Evolutionary conservation across 2,113 vertebrate species (phyloP).

Genomic region (Saccopteryx leptura): DNA sequence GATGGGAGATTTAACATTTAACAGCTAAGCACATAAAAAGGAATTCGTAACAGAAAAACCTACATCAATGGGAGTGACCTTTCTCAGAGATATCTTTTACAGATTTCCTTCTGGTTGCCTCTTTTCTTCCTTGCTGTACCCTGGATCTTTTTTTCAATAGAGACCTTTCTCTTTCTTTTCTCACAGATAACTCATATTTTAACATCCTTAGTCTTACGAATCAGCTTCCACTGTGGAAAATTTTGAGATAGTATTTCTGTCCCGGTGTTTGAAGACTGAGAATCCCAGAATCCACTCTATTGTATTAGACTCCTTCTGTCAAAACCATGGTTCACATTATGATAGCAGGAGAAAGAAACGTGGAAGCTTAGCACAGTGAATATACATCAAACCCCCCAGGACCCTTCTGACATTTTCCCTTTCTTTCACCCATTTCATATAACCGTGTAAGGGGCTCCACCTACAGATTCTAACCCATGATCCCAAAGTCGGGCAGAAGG

Average conservation of each 20-base stretch:
- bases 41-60: conserved; percentile 77
- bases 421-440: neutral
- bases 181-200: conserved; percentile 62
- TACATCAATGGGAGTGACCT: conserved; percentile 80
- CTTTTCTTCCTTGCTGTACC: conserved; percentile 68
- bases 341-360: neutral
- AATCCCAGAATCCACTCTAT: neutral
- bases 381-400: neutral
- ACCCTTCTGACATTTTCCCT: neutral
- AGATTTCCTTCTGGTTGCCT: conserved; percentile 75
- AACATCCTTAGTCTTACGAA: conserved; percentile 48
- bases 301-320: neutral
- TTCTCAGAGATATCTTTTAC: conserved; percentile 85
- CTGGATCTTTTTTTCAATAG: conserved; percentile 69
- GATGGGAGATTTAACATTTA: conserved; percentile 81
- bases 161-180: conserved; percentile 58
- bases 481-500: neutral
- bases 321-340: conserved; percentile 29
- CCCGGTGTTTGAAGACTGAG: conserved; percentile 31
- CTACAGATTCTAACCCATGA: neutral
- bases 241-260: conserved; percentile 51
- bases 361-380: neutral
- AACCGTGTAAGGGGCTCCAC: neutral
- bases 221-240: conserved; percentile 47
- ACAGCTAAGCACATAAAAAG: conserved; percentile 82